Evolutionary conservation across 2,113 vertebrate genomes (phyloP), one percentile per base, ranked within the genome.

Genomic region (Climacteris rufus): DNA sequence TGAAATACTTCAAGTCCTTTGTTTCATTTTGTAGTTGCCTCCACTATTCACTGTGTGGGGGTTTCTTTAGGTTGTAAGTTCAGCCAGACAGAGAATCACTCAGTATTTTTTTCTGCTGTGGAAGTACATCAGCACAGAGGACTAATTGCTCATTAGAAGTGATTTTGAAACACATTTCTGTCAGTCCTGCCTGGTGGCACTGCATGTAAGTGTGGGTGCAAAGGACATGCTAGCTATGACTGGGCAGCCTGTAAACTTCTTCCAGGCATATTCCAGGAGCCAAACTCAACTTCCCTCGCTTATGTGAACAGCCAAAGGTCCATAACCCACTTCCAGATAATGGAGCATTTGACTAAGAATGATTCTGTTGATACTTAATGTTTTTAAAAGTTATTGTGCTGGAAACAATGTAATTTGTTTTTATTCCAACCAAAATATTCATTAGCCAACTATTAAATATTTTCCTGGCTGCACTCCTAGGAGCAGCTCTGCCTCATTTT

Each of bases 391-490:
- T 93, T 90, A 92, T 96, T 97, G 93, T 96, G 86, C 83, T 97
- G 90, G 96, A 93, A 97, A 96, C 95, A 95, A 95, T 97, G 65
- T 83, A 88, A 89, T 92, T 95, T 96, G 88, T 77, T 93, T 94
- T 90, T 90, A 92, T 56, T 97, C 96, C 96, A 95, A 96, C 53
- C 72, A 93, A 95, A 94, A 96, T 97, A 92, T 87, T 89, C 72
- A 52, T 50, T 81, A 90, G 92, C 90, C 93, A 87, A 68, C 80
- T 83, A 39, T 76, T 95, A 90, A 95, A 89, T 93, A 89, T 96
- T 96, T 97, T 96, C 92, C 96, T 97, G 96, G 96, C 96, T 88
- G 83, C 10, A 15, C 33, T 96, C 90, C 90, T 92, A 68, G 76
- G 71, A 87, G 83, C 75, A 92, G 11, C 90, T 96, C 96, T 30